A percentile compares a stretch with the other conserved stretches of the same genome.
Evolutionary conservation across 2,113 vertebrate species (phyloP).

Genomic region (Corvus moneduloides): DNA sequence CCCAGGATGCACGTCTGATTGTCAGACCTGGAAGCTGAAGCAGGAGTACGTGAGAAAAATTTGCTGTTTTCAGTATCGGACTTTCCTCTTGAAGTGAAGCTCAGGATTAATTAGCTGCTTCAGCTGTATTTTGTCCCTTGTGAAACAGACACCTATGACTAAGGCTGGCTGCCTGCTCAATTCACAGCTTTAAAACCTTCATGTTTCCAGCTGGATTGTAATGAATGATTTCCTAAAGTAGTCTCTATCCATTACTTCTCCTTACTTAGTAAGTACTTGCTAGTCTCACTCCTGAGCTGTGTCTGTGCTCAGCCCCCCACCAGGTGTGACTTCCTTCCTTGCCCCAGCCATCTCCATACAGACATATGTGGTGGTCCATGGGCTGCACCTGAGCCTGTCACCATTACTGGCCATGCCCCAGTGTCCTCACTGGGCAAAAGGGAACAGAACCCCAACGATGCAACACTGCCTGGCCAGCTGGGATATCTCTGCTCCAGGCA

Average conservation of each 20-base stretch:
- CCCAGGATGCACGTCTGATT: background rate
- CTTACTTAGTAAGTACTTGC: background rate
- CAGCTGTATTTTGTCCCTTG: background rate
- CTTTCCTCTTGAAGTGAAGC: background rate
- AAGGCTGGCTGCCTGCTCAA: background rate
- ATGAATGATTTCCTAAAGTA: background rate
- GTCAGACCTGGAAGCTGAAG: background rate
- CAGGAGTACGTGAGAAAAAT: background rate
- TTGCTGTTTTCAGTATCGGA: background rate
- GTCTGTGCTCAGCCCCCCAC: background rate
- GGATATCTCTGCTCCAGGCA: background rate
- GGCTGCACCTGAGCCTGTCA: background rate
- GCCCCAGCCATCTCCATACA: background rate
- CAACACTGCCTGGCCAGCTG: background rate
- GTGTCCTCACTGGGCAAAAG: fast-evolving
- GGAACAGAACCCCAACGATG: background rate
- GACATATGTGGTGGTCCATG: background rate
- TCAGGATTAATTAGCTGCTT: background rate
- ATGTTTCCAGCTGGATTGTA: background rate
- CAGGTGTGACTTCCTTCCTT: background rate
- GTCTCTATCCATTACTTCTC: background rate
- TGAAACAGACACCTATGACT: background rate
- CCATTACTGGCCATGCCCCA: background rate
- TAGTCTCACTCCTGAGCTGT: background rate
- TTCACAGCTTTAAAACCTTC: background rate